phyloP scores from a whole-genome alignment of 2,797 vertebrate species.

The Sorex maritimensis region DNA sequence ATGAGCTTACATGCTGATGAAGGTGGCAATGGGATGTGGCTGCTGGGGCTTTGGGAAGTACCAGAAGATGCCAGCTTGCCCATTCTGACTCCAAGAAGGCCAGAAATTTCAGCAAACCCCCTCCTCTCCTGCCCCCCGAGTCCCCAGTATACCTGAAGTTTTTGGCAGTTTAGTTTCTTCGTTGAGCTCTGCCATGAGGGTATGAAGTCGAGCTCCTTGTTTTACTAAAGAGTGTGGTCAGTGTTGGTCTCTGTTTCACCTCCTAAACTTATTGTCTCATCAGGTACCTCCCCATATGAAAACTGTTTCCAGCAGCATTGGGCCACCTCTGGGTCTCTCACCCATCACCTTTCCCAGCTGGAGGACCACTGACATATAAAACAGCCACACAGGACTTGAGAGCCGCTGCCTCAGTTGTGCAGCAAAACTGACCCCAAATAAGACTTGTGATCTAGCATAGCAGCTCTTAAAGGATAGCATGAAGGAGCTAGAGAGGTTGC shows the following conservation, averaged over 20 bases:
- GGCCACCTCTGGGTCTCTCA: neutral
- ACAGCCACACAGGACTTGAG: neutral
- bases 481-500: neutral
- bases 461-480: neutral
- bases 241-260: neutral
- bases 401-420: neutral
- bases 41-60: too few relatives aligned
- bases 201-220: too few relatives aligned
- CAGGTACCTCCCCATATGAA: neutral
- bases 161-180: too few relatives aligned
- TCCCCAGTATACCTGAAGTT: too few relatives aligned
- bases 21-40: too few relatives aligned
- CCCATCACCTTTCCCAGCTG: neutral
- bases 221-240: neutral
- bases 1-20: too few relatives aligned
- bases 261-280: neutral
- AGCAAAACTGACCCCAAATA: slow-evolving; percentile 12
- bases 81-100: too few relatives aligned
- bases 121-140: too few relatives aligned
- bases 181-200: too few relatives aligned
- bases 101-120: too few relatives aligned
- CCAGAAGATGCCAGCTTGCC: too few relatives aligned
- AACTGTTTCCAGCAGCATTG: neutral
- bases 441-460: neutral
- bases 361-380: too few relatives aligned